Evolutionary conservation across 2,797 vertebrate genomes (phyloP), one percentile per base, ranked within the genome.

Genomic region (Sebastes dallii): DNA sequence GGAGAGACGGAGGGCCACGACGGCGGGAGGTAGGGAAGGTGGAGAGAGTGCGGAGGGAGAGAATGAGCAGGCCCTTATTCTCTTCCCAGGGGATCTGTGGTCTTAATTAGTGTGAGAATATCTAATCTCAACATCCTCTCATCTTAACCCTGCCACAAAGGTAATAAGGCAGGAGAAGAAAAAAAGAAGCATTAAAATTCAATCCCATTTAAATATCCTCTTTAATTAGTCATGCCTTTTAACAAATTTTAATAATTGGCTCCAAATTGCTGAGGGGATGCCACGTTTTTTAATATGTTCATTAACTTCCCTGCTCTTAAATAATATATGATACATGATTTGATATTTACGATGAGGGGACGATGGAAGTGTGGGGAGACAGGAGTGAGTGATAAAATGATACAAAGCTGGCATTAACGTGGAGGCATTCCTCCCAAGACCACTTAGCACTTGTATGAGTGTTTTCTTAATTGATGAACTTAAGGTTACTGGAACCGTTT

Each of bases 171-270:
- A 75, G 73, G 66, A 73, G 70, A 20, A 14, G 12, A 5, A 18
- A 30, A 82, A 83, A 85, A 91, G 89, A 93, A 77, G 91, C 95
- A 96, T 96, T 96, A 95, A 96, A 96, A 96, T 96, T 95, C 95
- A 95, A 95, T 95, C 91, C 93, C 87, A 94, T 96, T 95, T 94
- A 95, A 96, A 96, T 94, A 94, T 95, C 95, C 95, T 93, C 94
- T 95, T 95, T 96, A 96, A 96, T 96, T 96, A 96, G 95, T 96
- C 96, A 96, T 96, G 95, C 92, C 92, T 96, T 96, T 95, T 96
- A 96, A 96, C 95, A 94, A 93, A 95, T 96, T 95, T 94, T 95
- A 95, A 96, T 95, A 95, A 96, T 95, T 95, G 94, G 95, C 88
- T 95, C 93, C 86, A 94, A 95, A 95, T 95, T 95, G 95, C 95